Evolutionary conservation across 2,797 vertebrate species (phyloP), one percentile per base, ranked within the genome.

Genomic region (Girardinus metallicus): DNA sequence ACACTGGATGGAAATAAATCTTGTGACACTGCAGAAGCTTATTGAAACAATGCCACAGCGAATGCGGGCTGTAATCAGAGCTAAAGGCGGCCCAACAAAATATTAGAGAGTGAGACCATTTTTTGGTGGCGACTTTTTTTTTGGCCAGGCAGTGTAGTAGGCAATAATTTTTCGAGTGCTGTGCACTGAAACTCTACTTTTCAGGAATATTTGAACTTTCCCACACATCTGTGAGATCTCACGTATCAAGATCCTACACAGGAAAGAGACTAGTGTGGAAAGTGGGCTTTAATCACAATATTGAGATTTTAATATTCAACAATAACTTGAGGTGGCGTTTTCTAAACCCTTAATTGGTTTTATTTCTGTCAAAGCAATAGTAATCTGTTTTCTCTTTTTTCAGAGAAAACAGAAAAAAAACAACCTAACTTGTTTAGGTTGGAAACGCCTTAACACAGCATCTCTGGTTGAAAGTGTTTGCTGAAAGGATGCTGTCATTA

Each of bases 401-500:
- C 5, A 41, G 18, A 15, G 18, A 26, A 39, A 39, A 66, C 18
- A 39, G 62, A 66, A 21, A 18, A 60, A 46, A 23, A 51, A 31
- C n/a, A 60, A 60, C n/a, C 5, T 43, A 43, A 51, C 49, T 21
- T 8, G 7, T 9, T 8, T 43, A 10, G 39, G 5, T 12, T 13
- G 39, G 23, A 71, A n/a, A 46, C 6, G 11, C 12, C 41, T 29
- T 31, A 15, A 29, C 26, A 15, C 6, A 29, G 3, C 13, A 29
- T 46, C 68, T 71, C 26, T 46, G 41, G 68, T 43, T 71, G 41
- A 44, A 76, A 70, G 77, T 68, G 71, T 90, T 81, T 89, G 85
- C 82, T 84, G 60, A 82, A 78, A 88, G 86, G 74, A 60, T 77
- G 76, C 83, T 80, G 43, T 80, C 75, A 85, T 80, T 84, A 47